Percentiles rank a stretch among this genome's conserved stretches.
These are phyloP conservation scores for Karalla daura DNA, from an alignment of 2,797 vertebrate species.

Conservation along the genomic window DNA sequence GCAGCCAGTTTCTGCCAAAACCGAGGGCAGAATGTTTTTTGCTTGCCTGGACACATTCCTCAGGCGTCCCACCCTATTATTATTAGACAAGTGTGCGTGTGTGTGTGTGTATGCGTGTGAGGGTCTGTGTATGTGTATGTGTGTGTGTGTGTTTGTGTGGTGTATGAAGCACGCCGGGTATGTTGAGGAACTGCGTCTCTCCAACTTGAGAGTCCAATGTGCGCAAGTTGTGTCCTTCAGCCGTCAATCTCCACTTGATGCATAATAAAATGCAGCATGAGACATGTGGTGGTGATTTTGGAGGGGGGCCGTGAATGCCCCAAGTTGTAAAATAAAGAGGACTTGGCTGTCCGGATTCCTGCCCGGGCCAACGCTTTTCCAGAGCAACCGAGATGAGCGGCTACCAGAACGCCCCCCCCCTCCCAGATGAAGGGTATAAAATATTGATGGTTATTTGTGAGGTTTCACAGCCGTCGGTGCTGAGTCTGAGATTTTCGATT, in stretches of 20 bases:
- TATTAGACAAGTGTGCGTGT: constrained; percentile 68
- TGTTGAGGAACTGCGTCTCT: constrained; percentile 49
- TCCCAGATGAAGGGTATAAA: constrained; percentile 13
- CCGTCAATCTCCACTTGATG: constrained; percentile 48
- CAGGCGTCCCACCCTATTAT: constrained; percentile 77
- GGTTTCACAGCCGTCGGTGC: not conserved
- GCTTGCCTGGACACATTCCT: constrained; percentile 83
- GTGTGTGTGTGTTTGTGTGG: constrained; percentile 37
- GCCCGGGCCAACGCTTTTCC: constrained; percentile 27
- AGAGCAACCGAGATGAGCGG: constrained; percentile 31
- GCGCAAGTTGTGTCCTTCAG: constrained; percentile 48
- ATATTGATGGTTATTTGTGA: constrained; percentile 1
- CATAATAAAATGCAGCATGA: constrained; percentile 50
- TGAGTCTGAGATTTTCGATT: not conserved
- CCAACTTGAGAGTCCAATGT: constrained; percentile 38
- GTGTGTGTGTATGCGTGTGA: constrained; percentile 20
- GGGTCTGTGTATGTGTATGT: constrained; percentile 18
- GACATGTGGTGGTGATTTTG: constrained; percentile 52
- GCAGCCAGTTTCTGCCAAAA: constrained; percentile 70
- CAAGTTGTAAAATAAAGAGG: constrained; percentile 49
- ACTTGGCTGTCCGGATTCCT: constrained; percentile 23
- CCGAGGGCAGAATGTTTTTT: constrained; percentile 66
- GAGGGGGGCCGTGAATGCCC: constrained; percentile 28
- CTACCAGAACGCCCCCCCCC: constrained; percentile 32
- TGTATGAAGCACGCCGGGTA: constrained; percentile 49